Evolutionary conservation across 2,888 invertebrate species (phyloP).

Genomic region (Lithophane ornitopus): DNA sequence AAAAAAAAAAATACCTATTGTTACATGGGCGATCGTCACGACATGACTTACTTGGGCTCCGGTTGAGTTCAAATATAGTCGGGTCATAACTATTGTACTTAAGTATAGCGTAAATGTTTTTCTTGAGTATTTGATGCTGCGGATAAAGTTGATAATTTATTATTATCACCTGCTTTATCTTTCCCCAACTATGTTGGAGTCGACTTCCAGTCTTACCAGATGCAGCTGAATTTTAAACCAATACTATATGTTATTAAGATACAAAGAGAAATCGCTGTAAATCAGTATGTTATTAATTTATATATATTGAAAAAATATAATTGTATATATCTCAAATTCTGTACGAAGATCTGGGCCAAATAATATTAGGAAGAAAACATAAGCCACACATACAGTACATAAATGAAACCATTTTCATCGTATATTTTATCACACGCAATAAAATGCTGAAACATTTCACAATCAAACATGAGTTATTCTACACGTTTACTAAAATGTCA

Average conservation of each 20-base stretch:
- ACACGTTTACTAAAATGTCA: conserved; percentile 17
- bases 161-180: no score
- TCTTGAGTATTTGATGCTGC: no score
- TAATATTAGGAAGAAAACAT: not conserved
- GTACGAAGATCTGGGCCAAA: not conserved
- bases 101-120: no score
- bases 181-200: no score
- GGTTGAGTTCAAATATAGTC: no score
- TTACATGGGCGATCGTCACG: no score
- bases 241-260: not conserved
- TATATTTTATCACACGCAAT: conserved; percentile 46
- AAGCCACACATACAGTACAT: not conserved
- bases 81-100: no score
- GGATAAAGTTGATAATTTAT: no score
- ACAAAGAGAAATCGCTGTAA: not conserved
- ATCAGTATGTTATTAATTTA: not conserved
- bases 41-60: no score
- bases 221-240: not conserved
- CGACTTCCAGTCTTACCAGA: no score
- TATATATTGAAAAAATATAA: not conserved
- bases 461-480: conserved; percentile 37
- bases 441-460: conserved; percentile 43
- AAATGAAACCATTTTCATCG: conserved; percentile 7
- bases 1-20: not conserved
- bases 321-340: not conserved